Conservation (phyloP, 1,140 invertebrate genomes). For the Drosophila nebulosa region DNA sequence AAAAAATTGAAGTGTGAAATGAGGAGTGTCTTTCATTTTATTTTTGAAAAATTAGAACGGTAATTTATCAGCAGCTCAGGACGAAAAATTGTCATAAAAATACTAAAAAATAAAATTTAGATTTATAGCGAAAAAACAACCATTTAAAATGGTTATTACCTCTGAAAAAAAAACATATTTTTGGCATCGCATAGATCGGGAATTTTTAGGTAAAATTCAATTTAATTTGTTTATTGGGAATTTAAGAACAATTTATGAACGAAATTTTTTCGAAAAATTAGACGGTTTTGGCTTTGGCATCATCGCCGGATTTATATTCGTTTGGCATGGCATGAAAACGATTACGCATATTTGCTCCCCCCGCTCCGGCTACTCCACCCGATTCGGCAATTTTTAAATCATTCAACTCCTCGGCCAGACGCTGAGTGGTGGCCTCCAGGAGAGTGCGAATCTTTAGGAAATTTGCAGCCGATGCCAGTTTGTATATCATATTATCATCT, state of each 20-base stretch:
- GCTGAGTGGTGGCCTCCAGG: background rate
- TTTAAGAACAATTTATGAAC: no score
- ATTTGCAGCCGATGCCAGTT: background rate
- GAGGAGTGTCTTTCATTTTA: background rate
- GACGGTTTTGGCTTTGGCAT: no score
- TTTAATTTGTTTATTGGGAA: no score
- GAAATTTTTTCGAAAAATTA: no score
- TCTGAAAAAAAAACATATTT: no score
- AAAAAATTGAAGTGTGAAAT: slow-evolving; percentile 2
- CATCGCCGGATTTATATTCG: no score
- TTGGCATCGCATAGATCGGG: no score
- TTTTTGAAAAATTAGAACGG: slow-evolving; percentile 22
- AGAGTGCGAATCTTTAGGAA: background rate
- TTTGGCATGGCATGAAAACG: no score
- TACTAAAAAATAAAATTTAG: background rate
- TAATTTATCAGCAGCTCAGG: background rate
- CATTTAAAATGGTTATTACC: no score
- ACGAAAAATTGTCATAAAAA: background rate
- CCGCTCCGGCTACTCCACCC: no score
- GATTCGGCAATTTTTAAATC: background rate
- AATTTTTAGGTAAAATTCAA: no score
- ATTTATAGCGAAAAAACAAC: background rate
- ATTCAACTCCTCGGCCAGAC: background rate
- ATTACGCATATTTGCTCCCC: no score
- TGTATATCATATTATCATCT: background rate